Evolutionary conservation across 1,140 invertebrate species (phyloP), one percentile per base, ranked within the genome.

Genomic region (Drosophila repleta): DNA sequence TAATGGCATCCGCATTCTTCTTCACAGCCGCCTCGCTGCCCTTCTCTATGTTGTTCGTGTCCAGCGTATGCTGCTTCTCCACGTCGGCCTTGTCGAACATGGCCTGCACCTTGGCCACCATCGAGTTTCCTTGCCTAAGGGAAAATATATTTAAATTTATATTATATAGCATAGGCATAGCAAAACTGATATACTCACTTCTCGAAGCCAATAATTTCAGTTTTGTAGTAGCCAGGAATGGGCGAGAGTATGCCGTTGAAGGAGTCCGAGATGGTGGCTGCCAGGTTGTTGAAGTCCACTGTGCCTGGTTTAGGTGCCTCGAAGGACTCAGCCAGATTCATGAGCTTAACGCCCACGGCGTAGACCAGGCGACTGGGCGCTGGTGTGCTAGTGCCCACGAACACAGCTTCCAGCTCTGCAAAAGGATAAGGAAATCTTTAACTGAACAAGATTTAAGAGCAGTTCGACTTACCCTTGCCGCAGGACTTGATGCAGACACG

Each of bases 401-500:
- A 93, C 6, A 94, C 93, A 8, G 93, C 92, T 32, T 93, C 92
- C 53, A 82, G 63, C 70, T 91, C 90, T 88, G 49, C 11, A 20
- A 46, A 29, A 32, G 17, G 11, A 46, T 7, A 20, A 39, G 7
- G 3, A 21, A 13, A 13, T 6, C 10, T n/a, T 1, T 29, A 53
- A 17, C 18, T 29, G 2, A 4, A 17, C 2, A 11, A 0, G 0
- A 10, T 0, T 0, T 11, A 8, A 1, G 13, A 2, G 18, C 4
- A 3, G 0, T 26, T 21, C 20, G 26, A 76, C 76, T 89, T 91
- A 95, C 95, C 95, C 66, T 94, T 94, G 64, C 94, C 95, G 80
- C 96, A 97, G 1, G 95, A 94, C 76, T 93, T 95, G 60, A 99
- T 96, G 93, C 97, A 99, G 52, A 99, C 94, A 68, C 95, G 94